Evolutionary conservation across 2,113 vertebrate genomes (phyloP).

Genomic region (Plectropomus leopardus): DNA sequence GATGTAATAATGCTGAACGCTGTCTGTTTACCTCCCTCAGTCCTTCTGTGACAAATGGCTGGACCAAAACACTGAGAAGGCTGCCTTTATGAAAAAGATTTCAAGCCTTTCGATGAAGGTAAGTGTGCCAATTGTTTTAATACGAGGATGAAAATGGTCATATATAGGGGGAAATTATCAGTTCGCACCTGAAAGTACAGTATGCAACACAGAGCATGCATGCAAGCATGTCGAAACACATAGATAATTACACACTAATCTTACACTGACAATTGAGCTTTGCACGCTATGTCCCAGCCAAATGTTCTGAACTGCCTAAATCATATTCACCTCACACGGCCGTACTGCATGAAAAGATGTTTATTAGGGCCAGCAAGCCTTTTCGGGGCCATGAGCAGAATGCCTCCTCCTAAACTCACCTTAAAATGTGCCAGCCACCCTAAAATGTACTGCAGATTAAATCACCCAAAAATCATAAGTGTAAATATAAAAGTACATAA

Average conservation of each 20-base stretch:
- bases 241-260: too few relatives aligned
- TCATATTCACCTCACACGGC: too few relatives aligned
- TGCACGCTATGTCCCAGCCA: too few relatives aligned
- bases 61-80: conserved; percentile 77
- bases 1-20: background rate
- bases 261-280: too few relatives aligned
- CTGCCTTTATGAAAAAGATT: conserved; percentile 83
- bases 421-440: background rate
- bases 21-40: conserved; percentile 55
- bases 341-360: too few relatives aligned
- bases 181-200: too few relatives aligned
- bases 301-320: background rate
- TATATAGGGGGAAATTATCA: too few relatives aligned
- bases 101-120: conserved; percentile 60
- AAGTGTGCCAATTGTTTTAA: background rate
- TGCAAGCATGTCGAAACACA: too few relatives aligned
- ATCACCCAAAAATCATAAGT: background rate
- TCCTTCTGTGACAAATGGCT: conserved; percentile 82
- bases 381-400: background rate
- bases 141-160: too few relatives aligned
- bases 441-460: background rate
- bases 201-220: too few relatives aligned
- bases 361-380: too few relatives aligned
- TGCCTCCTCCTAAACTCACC: background rate
- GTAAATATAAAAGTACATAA: background rate